Evolutionary conservation across 2,113 vertebrate species (phyloP).

Genomic region (Nesoenas mayeri): DNA sequence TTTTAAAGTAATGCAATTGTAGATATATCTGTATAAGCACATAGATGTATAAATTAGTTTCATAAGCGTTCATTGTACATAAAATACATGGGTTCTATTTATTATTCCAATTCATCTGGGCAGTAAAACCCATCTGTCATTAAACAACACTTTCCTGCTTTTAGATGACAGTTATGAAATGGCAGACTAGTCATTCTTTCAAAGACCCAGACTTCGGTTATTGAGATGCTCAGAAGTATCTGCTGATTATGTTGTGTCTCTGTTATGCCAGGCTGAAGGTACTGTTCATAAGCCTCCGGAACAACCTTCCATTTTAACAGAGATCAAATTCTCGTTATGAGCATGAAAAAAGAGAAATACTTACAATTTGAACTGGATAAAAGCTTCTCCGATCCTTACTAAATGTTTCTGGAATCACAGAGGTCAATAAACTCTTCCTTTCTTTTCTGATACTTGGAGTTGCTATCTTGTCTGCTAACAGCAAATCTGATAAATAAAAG

Average conservation of each 20-base stretch:
- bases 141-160: constrained; percentile 9
- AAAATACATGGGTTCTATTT: background rate
- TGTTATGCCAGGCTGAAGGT: constrained; percentile 29
- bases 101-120: background rate
- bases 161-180: constrained; percentile 15
- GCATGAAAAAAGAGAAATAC: constrained; percentile 17
- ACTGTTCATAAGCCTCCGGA: background rate
- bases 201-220: background rate
- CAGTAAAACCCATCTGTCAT: constrained; percentile 24
- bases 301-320: background rate
- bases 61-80: background rate
- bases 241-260: constrained; percentile 35
- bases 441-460: background rate
- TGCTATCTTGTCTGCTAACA: background rate
- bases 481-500: background rate
- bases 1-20: background rate
- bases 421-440: background rate
- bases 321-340: constrained; percentile 18
- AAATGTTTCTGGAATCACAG: background rate
- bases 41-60: constrained; percentile 2
- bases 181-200: constrained; percentile 10
- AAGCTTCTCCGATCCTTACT: background rate
- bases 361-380: background rate
- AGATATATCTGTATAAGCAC: background rate
- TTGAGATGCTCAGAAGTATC: constrained; percentile 21